Evolutionary conservation across 1,140 invertebrate genomes (phyloP).

Genomic region (Calycopis cecrops): DNA sequence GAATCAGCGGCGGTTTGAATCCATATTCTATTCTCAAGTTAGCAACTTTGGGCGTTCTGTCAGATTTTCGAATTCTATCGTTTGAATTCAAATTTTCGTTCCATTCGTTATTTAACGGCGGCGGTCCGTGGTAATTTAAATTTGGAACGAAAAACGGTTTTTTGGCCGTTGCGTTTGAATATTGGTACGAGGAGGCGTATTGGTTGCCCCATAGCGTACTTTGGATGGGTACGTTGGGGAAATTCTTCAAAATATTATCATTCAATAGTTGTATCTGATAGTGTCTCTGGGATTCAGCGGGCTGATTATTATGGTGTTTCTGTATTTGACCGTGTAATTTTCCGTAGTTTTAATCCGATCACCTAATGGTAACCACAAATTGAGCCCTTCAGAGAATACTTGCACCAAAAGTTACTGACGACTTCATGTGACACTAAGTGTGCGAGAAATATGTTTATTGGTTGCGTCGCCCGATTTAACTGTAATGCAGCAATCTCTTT

Average conservation of each 20-base stretch:
- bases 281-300: conserved; percentile 29
- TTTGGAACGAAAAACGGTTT: conserved; percentile 25
- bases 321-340: conserved; percentile 25
- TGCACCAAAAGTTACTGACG: too few species aligned
- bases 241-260: conserved; percentile 34
- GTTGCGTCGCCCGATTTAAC: too few species aligned
- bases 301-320: conserved; percentile 26
- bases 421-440: too few species aligned
- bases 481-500: too few species aligned
- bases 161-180: conserved; percentile 37
- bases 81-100: conserved; percentile 46
- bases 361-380: too few species aligned
- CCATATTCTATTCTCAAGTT: conserved; percentile 86
- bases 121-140: conserved; percentile 50
- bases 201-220: conserved; percentile 50
- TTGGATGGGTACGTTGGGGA: conserved; percentile 33
- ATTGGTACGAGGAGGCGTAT: conserved; percentile 51
- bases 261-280: conserved; percentile 34
- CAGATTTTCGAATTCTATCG: conserved; percentile 58
- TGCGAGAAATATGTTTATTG: too few species aligned
- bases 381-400: too few species aligned
- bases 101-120: conserved; percentile 41
- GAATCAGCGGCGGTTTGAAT: conserved; percentile 86
- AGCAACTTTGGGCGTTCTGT: conserved; percentile 72
- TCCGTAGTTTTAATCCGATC: conserved; percentile 26